Evolutionary conservation across 1,140 invertebrate genomes (phyloP), one percentile per base, ranked within the genome.

Genomic region (Lepidotrigona ventralis): DNA sequence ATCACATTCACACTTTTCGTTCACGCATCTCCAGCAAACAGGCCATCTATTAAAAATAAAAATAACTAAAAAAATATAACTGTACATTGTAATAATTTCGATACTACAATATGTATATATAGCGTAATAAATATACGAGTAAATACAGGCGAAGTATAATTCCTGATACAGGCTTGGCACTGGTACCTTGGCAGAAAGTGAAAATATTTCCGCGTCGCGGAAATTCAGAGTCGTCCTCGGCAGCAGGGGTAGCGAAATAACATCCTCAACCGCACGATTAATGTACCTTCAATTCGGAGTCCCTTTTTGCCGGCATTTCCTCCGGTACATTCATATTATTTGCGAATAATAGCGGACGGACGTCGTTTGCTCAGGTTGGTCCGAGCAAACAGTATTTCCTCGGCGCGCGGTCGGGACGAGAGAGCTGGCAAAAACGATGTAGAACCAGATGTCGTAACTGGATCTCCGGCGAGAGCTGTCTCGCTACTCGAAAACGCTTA

Each of bases 401-500:
- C 21, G 68, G 66, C 33, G 29, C 39, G 19, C 39, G 19, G 33
- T 39, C 4, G 11, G 19, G 51, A 54, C 19, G 26, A 73, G 33
- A 33, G 33, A n/a, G 29, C 58, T n/a, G 1, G 72, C 72, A 58
- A 74, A 74, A 74, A 56, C 21, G 21, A n/a, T 56, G 29, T 58
- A 33, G 29, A 56, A 21, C 21, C 72, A 74, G 72, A 56, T 74
- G 72, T 74, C 54, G 72, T 58, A 74, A 74, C 54, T 58, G 29
- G 29, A 74, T 74, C 53, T 39, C 29, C 6, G 6, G 15, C 39
- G 39, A 46, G 39, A 46, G 39, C 6, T 46, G 39, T 2, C 11
- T 33, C 33, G 26, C 6, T 17, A 29, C 72, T 58, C 46, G 72
- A 58, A 33, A 74, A 58, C 54, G 29, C 8, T 74, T 39, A 58